Base-by-base conservation (phyloP, 2,113 vertebrate species). In the Gasterosteus nipponicus region DNA sequence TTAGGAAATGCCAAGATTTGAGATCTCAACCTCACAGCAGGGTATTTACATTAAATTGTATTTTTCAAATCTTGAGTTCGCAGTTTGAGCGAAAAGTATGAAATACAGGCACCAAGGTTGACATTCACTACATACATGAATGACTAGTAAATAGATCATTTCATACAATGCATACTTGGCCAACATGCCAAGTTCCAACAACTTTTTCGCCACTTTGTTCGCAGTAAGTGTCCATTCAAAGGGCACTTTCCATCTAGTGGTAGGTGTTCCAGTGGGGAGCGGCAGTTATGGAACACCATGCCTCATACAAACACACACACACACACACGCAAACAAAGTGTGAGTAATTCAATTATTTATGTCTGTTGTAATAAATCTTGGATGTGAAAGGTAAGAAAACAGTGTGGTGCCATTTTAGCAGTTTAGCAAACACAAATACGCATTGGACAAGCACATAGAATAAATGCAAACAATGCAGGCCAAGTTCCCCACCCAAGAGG, bases 401-500 rank as follows among this genome's bases (percentile, higher is more conserved):
- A 4, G 4, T 39, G 61, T 69, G 14, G 1, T 51, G 8, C 12
- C 26, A 8, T 1, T 77, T 15, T 22, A 65, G 10, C 10, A 46
- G 46, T 35, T 61, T 4, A 53, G 15, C 46, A 22, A 56, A 62
- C n/a, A 51, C 7, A 56, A 11, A 2, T 7, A 2, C 7, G n/a
- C 2, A 15, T 12, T 26, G 59, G 19, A 53, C 22, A 18, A 38
- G 49, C 5, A 64, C 42, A 29, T 64, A 64, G 22, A 4, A 29
- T 63, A 64, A 38, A 3, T 39, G 66, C 15, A 38, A 31, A 33
- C 16, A 68, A 70, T 14, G 54, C 60, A 35, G 18, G 51, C 31
- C 42, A 44, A 4, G 11, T 10, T 26, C 9, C 19, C 42, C 31
- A 72, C 58, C 41, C 44, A 77, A 53, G 41, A 75, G 29, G 68